phyloP scores from a whole-genome alignment of 2,888 invertebrate species.

The Monoplex corrugatus region DNA sequence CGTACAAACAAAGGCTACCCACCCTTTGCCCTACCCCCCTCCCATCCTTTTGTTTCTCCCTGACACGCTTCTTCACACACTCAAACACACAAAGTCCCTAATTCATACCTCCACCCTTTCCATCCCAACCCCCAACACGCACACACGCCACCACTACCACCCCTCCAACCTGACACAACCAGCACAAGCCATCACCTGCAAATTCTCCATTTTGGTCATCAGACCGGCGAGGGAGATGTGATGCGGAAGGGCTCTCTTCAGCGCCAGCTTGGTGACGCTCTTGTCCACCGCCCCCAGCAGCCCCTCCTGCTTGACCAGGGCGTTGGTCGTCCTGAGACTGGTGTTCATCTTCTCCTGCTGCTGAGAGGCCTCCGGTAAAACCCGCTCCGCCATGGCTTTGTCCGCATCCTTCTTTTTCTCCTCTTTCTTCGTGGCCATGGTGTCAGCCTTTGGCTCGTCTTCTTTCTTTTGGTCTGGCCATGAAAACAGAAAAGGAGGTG shows the following conservation, averaged over 20 bases:
- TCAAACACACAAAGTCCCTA: background rate
- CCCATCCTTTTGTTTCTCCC: background rate
- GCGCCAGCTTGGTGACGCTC: constrained; percentile 64
- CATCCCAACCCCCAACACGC: background rate
- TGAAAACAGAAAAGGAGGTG: background rate
- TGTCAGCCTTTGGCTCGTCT: background rate
- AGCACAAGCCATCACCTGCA: constrained; percentile 66
- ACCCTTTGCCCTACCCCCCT: background rate
- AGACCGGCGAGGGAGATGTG: constrained; percentile 60
- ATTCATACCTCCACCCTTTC: background rate
- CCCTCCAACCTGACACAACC: too few species aligned
- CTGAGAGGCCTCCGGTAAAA: constrained; percentile 61
- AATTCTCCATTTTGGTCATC: constrained; percentile 62
- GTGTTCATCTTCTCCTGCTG: constrained; percentile 68
- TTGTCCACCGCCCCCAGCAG: constrained; percentile 62
- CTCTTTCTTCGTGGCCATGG: background rate
- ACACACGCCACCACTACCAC: background rate
- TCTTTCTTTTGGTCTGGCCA: background rate
- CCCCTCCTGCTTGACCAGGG: constrained; percentile 64
- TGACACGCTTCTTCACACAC: too few species aligned
- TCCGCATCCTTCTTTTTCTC: background rate
- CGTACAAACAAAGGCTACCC: background rate
- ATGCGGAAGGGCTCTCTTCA: constrained; percentile 63
- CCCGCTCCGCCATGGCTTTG: constrained; percentile 53
- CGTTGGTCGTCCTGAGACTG: constrained; percentile 62